These are phyloP conservation scores for Poecilia velifera DNA, from an alignment of 2,797 vertebrate genomes.

Conservation along the genomic window DNA sequence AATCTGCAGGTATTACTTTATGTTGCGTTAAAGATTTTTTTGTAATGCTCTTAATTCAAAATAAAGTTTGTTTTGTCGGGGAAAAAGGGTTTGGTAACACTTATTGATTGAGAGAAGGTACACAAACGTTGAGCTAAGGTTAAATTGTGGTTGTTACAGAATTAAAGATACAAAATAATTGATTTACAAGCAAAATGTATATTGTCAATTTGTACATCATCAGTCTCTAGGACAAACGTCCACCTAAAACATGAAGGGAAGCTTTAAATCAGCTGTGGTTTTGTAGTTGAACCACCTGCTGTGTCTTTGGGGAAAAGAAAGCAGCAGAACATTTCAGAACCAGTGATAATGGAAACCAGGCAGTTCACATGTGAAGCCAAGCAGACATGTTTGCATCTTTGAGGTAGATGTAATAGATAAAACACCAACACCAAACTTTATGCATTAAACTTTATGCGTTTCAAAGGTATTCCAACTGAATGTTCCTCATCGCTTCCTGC, in stretches of 20 bases:
- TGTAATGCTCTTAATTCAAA: no score
- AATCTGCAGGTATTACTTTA: no score
- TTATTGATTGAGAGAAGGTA: background rate
- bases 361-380: constrained; percentile 12
- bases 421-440: background rate
- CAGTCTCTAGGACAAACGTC: background rate
- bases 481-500: background rate
- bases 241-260: background rate
- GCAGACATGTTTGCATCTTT: background rate
- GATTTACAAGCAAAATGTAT: background rate
- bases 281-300: background rate
- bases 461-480: background rate
- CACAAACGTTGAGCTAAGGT: background rate
- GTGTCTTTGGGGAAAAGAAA: background rate
- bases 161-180: background rate
- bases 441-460: background rate
- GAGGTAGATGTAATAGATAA: background rate
- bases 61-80: no score
- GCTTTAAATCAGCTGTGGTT: background rate
- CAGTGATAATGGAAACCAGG: constrained; percentile 17
- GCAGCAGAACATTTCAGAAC: constrained; percentile 16
- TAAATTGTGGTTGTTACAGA: background rate
- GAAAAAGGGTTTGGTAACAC: background rate
- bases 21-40: no score
- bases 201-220: background rate